phyloP scores from a whole-genome alignment of 1,140 invertebrate species.

The Temnothorax nylanderi region DNA sequence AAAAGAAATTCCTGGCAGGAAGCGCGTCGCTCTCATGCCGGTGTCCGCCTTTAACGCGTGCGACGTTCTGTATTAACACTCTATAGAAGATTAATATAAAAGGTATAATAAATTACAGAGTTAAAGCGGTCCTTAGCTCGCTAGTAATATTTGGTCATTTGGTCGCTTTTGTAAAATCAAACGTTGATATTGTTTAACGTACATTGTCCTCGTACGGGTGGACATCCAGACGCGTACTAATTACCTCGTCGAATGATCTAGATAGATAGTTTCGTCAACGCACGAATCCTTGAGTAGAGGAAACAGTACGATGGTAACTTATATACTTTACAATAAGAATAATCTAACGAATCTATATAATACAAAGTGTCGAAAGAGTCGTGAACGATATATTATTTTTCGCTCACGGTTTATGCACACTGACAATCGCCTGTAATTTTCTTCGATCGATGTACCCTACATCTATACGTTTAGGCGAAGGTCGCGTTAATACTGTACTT shows the following conservation, averaged over 20 bases:
- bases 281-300: conserved; percentile 14
- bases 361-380: conserved; percentile 51
- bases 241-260: neutral
- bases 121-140: conserved; percentile 78
- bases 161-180: conserved; percentile 67
- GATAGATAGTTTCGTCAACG: conserved; percentile 34
- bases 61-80: neutral
- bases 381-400: neutral
- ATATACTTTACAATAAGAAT: conserved; percentile 63
- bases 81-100: conserved; percentile 71
- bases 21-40: neutral
- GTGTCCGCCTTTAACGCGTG: neutral
- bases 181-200: conserved; percentile 44
- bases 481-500: conserved; percentile 81
- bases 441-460: conserved; percentile 23
- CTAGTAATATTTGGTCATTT: conserved; percentile 85
- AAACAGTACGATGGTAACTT: conserved; percentile 74
- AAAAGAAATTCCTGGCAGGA: neutral
- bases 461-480: conserved; percentile 30
- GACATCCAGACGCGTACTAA: neutral
- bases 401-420: neutral
- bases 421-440: neutral
- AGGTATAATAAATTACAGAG: conserved; percentile 83
- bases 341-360: conserved; percentile 55
- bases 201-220: neutral